phyloP scores from a whole-genome alignment of 2,888 invertebrate genomes.

The Sesia bembeciformis region DNA sequence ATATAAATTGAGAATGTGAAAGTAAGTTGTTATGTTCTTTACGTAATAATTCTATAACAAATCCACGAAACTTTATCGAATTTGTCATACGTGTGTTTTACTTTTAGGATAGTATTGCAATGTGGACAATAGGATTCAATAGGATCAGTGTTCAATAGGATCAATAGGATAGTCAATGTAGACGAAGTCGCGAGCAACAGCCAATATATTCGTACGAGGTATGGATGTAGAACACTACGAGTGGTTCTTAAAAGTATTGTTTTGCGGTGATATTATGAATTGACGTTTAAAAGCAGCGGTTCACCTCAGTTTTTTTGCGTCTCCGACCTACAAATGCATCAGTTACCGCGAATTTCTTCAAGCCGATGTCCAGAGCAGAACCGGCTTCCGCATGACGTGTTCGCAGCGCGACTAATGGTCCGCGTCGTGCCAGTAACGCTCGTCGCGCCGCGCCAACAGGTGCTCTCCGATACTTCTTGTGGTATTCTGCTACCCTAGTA shows the following conservation, averaged over 20 bases:
- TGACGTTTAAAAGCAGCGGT: neutral
- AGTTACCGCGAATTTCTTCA: constrained; percentile 43
- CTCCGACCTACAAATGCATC: constrained; percentile 27
- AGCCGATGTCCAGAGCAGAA: constrained; percentile 47
- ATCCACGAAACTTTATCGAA: too few relatives aligned
- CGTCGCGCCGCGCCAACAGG: constrained; percentile 64
- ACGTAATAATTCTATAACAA: too few relatives aligned
- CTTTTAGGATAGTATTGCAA: too few relatives aligned
- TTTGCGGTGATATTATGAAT: neutral
- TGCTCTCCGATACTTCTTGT: constrained; percentile 42
- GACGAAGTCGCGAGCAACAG: too few relatives aligned
- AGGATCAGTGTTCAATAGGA: too few relatives aligned
- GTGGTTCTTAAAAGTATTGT: neutral
- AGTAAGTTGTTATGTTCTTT: too few relatives aligned
- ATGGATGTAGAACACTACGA: too few relatives aligned
- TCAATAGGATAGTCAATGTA: too few relatives aligned
- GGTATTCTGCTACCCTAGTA: constrained; percentile 39
- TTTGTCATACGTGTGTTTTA: too few relatives aligned
- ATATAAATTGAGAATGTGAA: too few relatives aligned
- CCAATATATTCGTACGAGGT: too few relatives aligned
- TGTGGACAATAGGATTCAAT: too few relatives aligned
- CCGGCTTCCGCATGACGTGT: constrained; percentile 70
- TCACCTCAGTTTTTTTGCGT: neutral
- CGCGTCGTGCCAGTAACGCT: constrained; percentile 57
- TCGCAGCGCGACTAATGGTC: constrained; percentile 52